Evolutionary conservation across 2,113 vertebrate genomes (phyloP).

Genomic region (Steatornis caripensis): DNA sequence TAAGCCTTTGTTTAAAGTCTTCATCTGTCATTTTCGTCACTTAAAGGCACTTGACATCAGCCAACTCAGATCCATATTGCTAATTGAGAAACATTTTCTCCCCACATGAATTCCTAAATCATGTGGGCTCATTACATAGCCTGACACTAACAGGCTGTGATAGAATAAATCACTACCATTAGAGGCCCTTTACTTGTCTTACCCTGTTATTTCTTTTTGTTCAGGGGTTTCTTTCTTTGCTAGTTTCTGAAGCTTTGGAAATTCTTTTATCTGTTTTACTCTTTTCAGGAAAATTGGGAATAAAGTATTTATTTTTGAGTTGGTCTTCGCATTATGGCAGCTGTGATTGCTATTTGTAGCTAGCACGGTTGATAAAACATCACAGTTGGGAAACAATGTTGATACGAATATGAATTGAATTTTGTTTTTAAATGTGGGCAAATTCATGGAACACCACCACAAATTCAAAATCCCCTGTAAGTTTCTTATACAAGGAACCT

Average conservation of each 20-base stretch:
- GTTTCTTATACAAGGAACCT: background rate
- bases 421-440: background rate
- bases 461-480: background rate
- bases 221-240: background rate
- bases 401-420: background rate
- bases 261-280: background rate
- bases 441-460: background rate
- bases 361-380: background rate
- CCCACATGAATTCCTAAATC: background rate
- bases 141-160: background rate
- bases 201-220: background rate
- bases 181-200: background rate
- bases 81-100: background rate
- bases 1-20: background rate
- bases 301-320: background rate
- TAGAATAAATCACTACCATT: conserved; percentile 5
- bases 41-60: background rate
- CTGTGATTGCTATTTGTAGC: background rate
- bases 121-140: background rate
- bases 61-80: background rate
- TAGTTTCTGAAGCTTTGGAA: background rate
- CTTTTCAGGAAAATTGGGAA: background rate
- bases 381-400: background rate
- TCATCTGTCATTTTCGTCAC: background rate
- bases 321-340: background rate